Evolutionary conservation across 2,888 invertebrate genomes (phyloP), one percentile per base, ranked within the genome.

Genomic region (Gryllus longicercus): DNA sequence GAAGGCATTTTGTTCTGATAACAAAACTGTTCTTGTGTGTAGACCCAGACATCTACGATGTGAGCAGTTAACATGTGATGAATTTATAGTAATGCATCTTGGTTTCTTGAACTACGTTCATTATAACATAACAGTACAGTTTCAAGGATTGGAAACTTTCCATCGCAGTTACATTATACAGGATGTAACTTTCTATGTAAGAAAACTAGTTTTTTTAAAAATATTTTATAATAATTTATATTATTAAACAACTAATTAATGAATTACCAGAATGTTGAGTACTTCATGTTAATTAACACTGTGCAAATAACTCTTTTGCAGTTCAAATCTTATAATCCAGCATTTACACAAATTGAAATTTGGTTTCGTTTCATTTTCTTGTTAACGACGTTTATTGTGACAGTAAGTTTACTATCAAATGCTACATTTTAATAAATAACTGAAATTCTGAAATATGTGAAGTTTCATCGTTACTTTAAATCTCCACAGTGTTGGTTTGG

Each of bases 291-390:
- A 76, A n/a, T 38, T 76, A 16, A 23, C 11, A n/a, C 2, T 63
- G 14, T 76, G 14, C n/a, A 25, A 25, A 79, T 79, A 16, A 16
- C 14, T 63, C 79, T 80, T 79, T 82, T 82, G 81, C 90, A 98
- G 98, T 97, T 97, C 86, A 97, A 97, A 88, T 96, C 95, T 4
- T 98, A 97, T 88, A 98, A 97, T 88, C 96, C 97, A 77, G 94
- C 94, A 14, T 99, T 98, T 86, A 98, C 98, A 51, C 96, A 97
- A 89, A 94, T 98, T 86, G 98, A 98, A 89, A 96, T 98, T 82
- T 98, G 98, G 96, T 97, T 98, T 86, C 90, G 98, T 84, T 95
- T 98, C 86, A 94, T 98, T 85, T 98, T 98, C 87, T 89, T 98
- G 79, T 88, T 97, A 75, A 91, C 94, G 75, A 94, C 97, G 2